A percentile compares a stretch with the other conserved stretches of the same genome.
Conservation (phyloP, 2,797 vertebrate species). For the Australoheros facetus region DNA sequence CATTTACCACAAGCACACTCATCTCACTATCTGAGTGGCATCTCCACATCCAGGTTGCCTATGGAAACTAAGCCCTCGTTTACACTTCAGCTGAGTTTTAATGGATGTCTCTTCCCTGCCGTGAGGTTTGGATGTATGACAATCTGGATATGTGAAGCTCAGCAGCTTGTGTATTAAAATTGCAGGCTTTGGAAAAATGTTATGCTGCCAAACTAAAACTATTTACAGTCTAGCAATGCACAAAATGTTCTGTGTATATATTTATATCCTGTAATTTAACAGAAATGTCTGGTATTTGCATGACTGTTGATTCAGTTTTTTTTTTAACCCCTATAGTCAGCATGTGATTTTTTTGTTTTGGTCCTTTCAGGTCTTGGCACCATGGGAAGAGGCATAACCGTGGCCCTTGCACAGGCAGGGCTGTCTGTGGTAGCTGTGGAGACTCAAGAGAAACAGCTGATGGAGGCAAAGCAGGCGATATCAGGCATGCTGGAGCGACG, state of each 20-base stretch:
- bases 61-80: constrained; percentile 42
- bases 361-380: constrained; percentile 88
- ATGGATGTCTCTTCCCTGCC: constrained; percentile 53
- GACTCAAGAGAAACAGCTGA: constrained; percentile 82
- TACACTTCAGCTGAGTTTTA: constrained; percentile 41
- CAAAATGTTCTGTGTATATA: neutral
- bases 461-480: constrained; percentile 79
- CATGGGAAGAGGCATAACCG: constrained; percentile 91
- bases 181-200: constrained; percentile 53
- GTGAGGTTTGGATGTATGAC: constrained; percentile 48
- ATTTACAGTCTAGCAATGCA: constrained; percentile 8
- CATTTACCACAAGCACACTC: constrained; percentile 23
- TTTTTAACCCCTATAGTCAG: neutral
- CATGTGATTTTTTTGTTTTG: constrained; percentile 23
- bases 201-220: constrained; percentile 15
- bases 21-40: constrained; percentile 29
- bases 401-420: constrained; percentile 84
- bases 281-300: constrained; percentile 18
- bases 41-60: constrained; percentile 36
- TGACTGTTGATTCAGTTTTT: neutral
- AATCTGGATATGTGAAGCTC: constrained; percentile 61
- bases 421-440: constrained; percentile 90
- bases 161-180: constrained; percentile 66
- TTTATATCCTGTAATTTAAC: neutral
- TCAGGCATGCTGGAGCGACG: constrained; percentile 81